A percentile compares a stretch with the other conserved stretches of the same genome.
Conservation (phyloP, 2,113 vertebrate species). For the Chinchilla lanigera region DNA sequence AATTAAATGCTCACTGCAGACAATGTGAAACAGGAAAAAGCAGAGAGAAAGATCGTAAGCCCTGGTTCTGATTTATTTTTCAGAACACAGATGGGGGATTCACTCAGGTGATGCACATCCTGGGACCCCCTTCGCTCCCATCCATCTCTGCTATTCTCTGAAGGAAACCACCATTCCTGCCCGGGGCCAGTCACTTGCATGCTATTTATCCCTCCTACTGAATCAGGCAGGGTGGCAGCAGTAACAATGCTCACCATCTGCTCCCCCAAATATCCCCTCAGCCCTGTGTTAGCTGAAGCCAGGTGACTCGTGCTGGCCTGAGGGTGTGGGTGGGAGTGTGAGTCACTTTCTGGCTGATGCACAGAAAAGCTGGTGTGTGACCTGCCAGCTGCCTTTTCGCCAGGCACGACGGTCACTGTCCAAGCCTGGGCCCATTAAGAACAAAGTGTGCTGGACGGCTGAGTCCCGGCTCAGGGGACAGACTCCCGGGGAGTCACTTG, state of each 20-base stretch:
- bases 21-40: not conserved
- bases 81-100: not conserved
- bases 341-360: not conserved
- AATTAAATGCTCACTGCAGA: not conserved
- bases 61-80: not conserved
- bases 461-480: not conserved
- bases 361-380: fast-evolving
- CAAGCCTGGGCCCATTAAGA: no score
- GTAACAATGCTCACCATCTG: fast-evolving
- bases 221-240: not conserved
- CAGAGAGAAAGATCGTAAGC: not conserved
- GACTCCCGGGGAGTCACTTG: not conserved
- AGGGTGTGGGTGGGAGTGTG: not conserved
- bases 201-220: not conserved
- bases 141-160: fast-evolving
- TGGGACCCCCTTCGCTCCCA: no score
- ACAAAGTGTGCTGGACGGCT: not conserved
- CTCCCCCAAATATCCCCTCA: not conserved
- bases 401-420: fast-evolving
- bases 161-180: fast-evolving
- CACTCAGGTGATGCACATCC: no score
- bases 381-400: not conserved
- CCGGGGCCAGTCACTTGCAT: fast-evolving
- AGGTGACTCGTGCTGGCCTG: not conserved
- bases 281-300: not conserved